These are phyloP conservation scores for Coenobita brevimanus DNA, from an alignment of 1,140 invertebrate species.

Conservation along the genomic window DNA sequence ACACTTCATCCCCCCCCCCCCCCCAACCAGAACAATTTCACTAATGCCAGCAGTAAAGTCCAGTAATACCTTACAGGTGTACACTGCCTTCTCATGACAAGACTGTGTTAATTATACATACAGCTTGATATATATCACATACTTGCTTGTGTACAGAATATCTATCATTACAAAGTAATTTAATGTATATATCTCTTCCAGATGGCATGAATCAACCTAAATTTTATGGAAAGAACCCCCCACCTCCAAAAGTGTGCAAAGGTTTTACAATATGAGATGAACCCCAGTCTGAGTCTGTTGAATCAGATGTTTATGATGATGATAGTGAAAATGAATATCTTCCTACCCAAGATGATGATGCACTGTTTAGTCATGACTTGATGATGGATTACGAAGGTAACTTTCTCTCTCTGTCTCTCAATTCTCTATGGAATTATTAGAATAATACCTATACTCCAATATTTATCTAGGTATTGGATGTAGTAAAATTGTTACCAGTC, in stretches of 20 bases:
- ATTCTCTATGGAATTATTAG: conserved; percentile 4
- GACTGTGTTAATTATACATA: background rate
- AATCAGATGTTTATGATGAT: background rate
- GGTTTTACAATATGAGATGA: background rate
- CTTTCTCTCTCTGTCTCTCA: conserved; percentile 1
- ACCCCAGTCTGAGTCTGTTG: conserved; percentile 2
- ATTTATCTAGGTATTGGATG: conserved; percentile 1
- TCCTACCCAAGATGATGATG: conserved; percentile 10
- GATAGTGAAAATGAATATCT: conserved; percentile 13
- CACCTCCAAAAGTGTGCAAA: background rate
- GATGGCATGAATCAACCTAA: background rate
- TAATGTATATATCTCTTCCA: conserved; percentile 1
- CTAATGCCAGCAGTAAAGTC: background rate
- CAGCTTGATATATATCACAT: conserved; percentile 1
- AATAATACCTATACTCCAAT: background rate
- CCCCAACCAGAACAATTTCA: background rate
- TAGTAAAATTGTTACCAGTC: conserved; percentile 7
- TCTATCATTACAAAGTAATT: background rate
- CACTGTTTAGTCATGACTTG: conserved; percentile 5
- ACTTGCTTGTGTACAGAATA: conserved; percentile 10
- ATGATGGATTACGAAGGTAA: conserved; percentile 9
- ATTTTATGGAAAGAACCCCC: conserved; percentile 7
- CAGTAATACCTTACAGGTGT: background rate
- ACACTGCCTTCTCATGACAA: conserved; percentile 1
- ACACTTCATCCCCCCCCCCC: background rate